Conservation (phyloP, 2,888 invertebrate species). For the Tuberolachnus salignus region DNA sequence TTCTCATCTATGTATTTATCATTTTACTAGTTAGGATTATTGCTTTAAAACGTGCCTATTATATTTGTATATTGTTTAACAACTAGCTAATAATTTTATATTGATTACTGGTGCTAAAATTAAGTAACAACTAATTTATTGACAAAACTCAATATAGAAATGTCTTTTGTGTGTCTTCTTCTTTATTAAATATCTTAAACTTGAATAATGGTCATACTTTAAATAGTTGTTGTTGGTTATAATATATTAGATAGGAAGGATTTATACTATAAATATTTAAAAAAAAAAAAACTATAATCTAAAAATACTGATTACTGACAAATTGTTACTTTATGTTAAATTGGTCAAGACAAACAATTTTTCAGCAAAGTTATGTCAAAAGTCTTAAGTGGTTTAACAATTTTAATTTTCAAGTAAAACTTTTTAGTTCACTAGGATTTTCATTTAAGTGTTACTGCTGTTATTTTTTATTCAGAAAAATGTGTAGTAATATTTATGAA, state of each 20-base stretch:
- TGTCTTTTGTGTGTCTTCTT: slow-evolving; percentile 18
- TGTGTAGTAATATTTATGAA: slow-evolving; percentile 27
- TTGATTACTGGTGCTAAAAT: slow-evolving; percentile 40
- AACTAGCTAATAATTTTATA: slow-evolving; percentile 48
- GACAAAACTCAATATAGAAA: slow-evolving; percentile 34
- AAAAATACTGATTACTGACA: neutral
- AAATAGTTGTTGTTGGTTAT: slow-evolving; percentile 7
- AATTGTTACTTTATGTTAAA: slow-evolving; percentile 2
- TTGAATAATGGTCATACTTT: slow-evolving; percentile 7
- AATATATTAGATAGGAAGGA: neutral
- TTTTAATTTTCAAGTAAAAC: neutral
- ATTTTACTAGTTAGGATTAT: slow-evolving; percentile 43
- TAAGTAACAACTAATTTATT: slow-evolving; percentile 54
- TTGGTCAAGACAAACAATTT: neutral
- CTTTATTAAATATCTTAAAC: slow-evolving; percentile 6
- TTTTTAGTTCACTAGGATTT: neutral
- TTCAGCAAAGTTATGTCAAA: slow-evolving; percentile 50
- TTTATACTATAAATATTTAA: neutral
- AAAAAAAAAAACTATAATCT: neutral
- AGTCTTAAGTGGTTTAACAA: neutral
- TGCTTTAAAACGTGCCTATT: slow-evolving; percentile 46
- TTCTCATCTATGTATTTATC: slow-evolving; percentile 25
- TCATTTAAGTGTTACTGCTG: neutral
- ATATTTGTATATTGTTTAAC: slow-evolving; percentile 51
- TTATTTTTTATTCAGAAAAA: slow-evolving; percentile 23